Evolutionary conservation across 2,888 invertebrate genomes (phyloP), one percentile per base, ranked within the genome.

Genomic region (Xanthia togata): DNA sequence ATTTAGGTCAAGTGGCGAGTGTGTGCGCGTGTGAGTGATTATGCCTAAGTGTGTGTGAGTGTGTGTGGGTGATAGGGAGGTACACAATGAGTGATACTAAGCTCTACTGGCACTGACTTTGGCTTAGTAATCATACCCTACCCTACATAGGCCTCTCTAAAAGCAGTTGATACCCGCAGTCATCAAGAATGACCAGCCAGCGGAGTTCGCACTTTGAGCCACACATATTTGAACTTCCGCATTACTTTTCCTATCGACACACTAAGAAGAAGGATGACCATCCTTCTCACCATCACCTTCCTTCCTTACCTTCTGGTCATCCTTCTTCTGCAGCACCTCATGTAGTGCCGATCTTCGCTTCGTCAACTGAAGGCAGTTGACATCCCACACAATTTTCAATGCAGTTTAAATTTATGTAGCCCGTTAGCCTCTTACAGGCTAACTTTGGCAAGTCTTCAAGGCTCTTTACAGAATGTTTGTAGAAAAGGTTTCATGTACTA

Each of bases 381-480:
- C 41, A 35, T 47, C 35, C 6, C 44, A 14, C 8, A 23, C n/a
- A 50, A n/a, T 17, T 80, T 17, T 5, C 26, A 63, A 63, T n/a
- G 23, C 26, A 14, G 14, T 50, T 6, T 20, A 60, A 47, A 31
- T 38, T 20, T 59, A 60, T 60, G 31, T 47, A 70, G 8, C n/a
- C 41, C 65, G n/a, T 68, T 82, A 75, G n/a, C 60, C 50, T 20
- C 55, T 60, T 38, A 35, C 26, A 11, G 41, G 11, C 2, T 68
- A 26, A 67, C 53, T 79, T 78, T 81, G 81, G 81, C 81, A 83
- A 83, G 67, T 26, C 35, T 67, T 73, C 84, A 84, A 81, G 53
- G 74, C 65, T 70, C n/a, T 62, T 53, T 53, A 57, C 14, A 67
- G 70, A 70, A 64, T 74, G 44, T 78, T 84, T 70, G 55, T 57